A percentile compares a stretch with the other conserved stretches of the same genome.
These are phyloP conservation scores for Collichthys lucidus DNA, from an alignment of 2,113 vertebrate species.

Conservation along the genomic window DNA sequence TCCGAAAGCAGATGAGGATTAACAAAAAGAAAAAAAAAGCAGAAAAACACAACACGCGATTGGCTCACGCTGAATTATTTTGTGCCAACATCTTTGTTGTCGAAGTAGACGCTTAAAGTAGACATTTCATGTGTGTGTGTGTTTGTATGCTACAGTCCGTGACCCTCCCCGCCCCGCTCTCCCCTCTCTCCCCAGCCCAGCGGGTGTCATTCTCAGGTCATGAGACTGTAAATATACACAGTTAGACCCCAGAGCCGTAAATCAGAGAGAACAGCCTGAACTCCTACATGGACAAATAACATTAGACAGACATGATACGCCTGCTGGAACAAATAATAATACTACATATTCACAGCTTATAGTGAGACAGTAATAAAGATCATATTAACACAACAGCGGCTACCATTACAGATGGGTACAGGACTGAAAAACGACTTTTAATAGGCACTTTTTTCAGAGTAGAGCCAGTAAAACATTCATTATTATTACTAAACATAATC, in stretches of 20 bases:
- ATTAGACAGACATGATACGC: conserved; percentile 55
- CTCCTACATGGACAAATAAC: conserved; percentile 72
- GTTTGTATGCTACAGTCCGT: conserved; percentile 69
- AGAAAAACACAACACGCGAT: background rate
- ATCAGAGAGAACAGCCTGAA: conserved; percentile 85
- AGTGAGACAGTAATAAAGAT: conserved; percentile 8
- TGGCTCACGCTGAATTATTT: background rate
- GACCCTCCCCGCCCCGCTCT: conserved; percentile 82
- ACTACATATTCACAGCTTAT: conserved; percentile 20
- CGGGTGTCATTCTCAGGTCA: conserved; percentile 91
- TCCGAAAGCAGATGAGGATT: background rate
- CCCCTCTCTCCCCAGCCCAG: conserved; percentile 85
- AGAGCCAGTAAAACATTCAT: background rate
- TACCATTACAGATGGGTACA: background rate
- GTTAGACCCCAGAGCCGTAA: conserved; percentile 88
- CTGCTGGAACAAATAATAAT: conserved; percentile 61
- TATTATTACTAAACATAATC: background rate
- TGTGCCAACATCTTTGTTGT: background rate
- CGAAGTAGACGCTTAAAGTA: conserved; percentile 8
- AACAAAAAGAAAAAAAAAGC: background rate
- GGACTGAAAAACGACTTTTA: background rate
- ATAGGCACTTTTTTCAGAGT: background rate
- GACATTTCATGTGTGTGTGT: conserved; percentile 68
- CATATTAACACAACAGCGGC: conserved; percentile 10
- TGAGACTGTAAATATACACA: conserved; percentile 98